phyloP scores from a whole-genome alignment of 2,888 invertebrate species.

The Acanthosepion lycidas region DNA sequence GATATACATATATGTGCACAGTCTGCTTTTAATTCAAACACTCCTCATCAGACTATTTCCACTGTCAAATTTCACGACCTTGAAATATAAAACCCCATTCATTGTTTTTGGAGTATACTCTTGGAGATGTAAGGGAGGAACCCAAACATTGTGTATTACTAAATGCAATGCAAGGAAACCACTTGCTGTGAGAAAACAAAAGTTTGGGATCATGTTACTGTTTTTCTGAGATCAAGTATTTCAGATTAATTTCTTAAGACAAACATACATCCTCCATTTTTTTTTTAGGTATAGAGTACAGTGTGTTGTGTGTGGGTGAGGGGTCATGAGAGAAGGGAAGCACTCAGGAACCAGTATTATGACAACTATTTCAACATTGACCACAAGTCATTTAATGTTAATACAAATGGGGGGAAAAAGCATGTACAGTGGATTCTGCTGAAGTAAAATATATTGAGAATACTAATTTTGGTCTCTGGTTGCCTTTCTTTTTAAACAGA shows the following conservation, averaged over 20 bases:
- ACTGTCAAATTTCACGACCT: not conserved
- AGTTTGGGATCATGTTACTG: not conserved
- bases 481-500: too few relatives aligned
- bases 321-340: not conserved
- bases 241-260: not conserved
- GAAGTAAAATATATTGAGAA: too few relatives aligned
- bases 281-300: too few relatives aligned
- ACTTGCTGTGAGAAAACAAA: not conserved
- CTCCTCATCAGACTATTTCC: not conserved
- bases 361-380: not conserved
- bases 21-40: too few relatives aligned
- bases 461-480: too few relatives aligned
- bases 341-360: not conserved
- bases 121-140: not conserved
- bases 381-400: not conserved
- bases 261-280: not conserved
- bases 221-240: not conserved
- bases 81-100: not conserved
- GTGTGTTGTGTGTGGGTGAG: not conserved
- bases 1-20: too few relatives aligned
- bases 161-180: too few relatives aligned
- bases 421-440: not conserved
- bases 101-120: not conserved
- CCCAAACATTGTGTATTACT: not conserved
- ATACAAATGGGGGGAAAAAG: not conserved